These are phyloP conservation scores for Typhlichthys eigenmanni DNA, from an alignment of 2,797 vertebrate species.

Conservation along the genomic window DNA sequence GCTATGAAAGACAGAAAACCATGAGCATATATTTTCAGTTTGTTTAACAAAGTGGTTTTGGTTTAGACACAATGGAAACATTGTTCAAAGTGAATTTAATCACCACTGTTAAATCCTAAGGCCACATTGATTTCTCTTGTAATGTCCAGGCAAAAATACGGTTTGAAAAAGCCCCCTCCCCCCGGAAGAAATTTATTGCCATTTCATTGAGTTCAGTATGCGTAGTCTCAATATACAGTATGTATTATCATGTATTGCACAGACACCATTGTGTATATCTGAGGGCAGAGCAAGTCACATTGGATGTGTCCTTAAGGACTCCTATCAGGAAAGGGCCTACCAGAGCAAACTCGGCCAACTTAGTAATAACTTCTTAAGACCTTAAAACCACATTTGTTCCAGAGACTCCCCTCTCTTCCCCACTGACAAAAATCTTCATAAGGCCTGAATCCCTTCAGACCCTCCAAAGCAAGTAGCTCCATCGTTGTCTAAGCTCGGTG, in stretches of 20 bases:
- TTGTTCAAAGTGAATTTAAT: neutral
- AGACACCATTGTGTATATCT: conserved; percentile 15
- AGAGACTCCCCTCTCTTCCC: neutral
- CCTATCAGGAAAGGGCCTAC: too few species aligned
- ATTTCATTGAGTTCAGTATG: conserved; percentile 38
- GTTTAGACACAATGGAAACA: conserved; percentile 10
- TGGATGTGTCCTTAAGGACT: too few species aligned
- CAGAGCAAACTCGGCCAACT: too few species aligned
- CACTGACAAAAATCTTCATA: conserved; percentile 58
- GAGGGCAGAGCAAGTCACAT: conserved; percentile 6
- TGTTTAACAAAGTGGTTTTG: neutral
- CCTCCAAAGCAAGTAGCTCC: conserved; percentile 53
- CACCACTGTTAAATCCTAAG: conserved; percentile 26
- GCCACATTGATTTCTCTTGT: conserved; percentile 48
- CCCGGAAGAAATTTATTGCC: conserved; percentile 33
- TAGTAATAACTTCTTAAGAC: neutral
- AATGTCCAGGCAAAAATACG: conserved; percentile 39
- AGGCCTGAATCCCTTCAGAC: conserved; percentile 37
- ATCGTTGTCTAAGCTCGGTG: conserved; percentile 55
- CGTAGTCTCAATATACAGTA: conserved; percentile 20
- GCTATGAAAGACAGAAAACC: neutral
- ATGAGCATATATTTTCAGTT: neutral
- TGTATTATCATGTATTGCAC: conserved; percentile 33
- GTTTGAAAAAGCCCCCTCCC: conserved; percentile 34
- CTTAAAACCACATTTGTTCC: neutral